These are phyloP conservation scores for Hyla sarda DNA, from an alignment of 2,113 vertebrate genomes.

Conservation along the genomic window DNA sequence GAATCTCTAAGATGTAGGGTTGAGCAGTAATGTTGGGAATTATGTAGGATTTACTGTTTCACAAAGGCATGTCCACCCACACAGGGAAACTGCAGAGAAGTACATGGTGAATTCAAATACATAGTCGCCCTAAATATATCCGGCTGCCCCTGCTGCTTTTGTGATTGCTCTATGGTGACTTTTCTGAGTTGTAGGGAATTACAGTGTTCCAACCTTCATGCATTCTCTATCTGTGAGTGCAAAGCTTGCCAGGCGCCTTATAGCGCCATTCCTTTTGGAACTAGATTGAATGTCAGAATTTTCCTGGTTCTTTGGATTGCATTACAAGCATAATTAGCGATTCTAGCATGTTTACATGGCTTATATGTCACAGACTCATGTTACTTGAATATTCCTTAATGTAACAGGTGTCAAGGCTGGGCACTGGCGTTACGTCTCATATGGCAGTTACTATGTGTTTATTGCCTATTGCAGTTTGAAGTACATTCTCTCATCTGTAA, in stretches of 20 bases:
- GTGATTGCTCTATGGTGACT: conserved; percentile 5
- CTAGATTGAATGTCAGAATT: conserved; percentile 32
- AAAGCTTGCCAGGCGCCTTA: neutral
- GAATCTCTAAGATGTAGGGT: neutral
- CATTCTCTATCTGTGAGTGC: neutral
- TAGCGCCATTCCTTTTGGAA: neutral
- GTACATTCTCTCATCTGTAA: neutral
- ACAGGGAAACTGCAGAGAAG: neutral
- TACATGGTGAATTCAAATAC: conserved; percentile 18
- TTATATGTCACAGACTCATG: conserved; percentile 25
- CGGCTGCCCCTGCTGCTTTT: neutral
- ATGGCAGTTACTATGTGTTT: conserved; percentile 27
- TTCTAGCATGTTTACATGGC: conserved; percentile 16
- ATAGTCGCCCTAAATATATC: neutral
- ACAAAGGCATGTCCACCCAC: conserved; percentile 28
- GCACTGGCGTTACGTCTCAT: neutral
- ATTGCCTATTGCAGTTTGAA: conserved; percentile 6
- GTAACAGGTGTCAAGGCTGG: conserved; percentile 27
- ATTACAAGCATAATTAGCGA: conserved; percentile 27
- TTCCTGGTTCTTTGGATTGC: conserved; percentile 28
- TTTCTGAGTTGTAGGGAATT: conserved; percentile 24
- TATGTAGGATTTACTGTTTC: conserved; percentile 3
- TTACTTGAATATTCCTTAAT: conserved; percentile 35
- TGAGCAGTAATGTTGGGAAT: neutral
- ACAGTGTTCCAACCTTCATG: conserved; percentile 30